A percentile compares a stretch with the other conserved stretches of the same genome.
phyloP scores from a whole-genome alignment of 2,888 invertebrate species.

The Andrena trimmerana region DNA sequence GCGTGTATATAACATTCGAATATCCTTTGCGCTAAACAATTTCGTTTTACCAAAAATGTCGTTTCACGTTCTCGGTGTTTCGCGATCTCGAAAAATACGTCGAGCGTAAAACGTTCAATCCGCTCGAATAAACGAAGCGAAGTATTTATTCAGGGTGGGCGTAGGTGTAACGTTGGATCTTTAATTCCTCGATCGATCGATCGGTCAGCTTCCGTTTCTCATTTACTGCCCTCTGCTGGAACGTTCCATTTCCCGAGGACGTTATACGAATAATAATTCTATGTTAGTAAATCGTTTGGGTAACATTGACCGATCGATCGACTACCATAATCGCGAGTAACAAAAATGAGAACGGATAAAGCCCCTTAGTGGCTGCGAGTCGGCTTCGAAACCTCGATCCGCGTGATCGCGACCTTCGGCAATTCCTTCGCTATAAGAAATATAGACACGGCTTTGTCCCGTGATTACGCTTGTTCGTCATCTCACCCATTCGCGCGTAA shows the following conservation, averaged over 20 bases:
- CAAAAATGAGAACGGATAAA: conserved; percentile 1
- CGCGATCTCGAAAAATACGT: conserved; percentile 11
- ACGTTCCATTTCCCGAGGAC: too few relatives aligned
- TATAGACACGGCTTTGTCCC: neutral
- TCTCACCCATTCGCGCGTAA: neutral
- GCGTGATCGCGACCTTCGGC: neutral
- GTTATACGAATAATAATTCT: neutral
- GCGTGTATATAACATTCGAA: conserved; percentile 26
- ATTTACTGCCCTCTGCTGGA: neutral
- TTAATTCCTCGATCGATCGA: conserved; percentile 9
- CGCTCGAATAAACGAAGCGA: neutral
- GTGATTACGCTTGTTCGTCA: neutral
- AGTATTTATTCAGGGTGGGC: neutral
- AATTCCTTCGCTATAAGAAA: conserved; percentile 23
- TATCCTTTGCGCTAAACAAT: conserved; percentile 18
- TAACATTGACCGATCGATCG: neutral
- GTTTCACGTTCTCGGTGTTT: conserved; percentile 4
- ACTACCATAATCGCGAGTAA: neutral
- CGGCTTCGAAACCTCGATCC: conserved; percentile 3
- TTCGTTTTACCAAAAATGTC: conserved; percentile 9
- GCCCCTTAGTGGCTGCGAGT: conserved; percentile 18
- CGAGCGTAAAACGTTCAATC: conserved; percentile 12
- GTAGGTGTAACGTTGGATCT: neutral
- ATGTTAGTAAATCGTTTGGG: neutral
- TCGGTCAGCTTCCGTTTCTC: neutral